These are phyloP conservation scores for Pipistrellus kuhlii DNA, from an alignment of 2,797 vertebrate species.

Conservation along the genomic window DNA sequence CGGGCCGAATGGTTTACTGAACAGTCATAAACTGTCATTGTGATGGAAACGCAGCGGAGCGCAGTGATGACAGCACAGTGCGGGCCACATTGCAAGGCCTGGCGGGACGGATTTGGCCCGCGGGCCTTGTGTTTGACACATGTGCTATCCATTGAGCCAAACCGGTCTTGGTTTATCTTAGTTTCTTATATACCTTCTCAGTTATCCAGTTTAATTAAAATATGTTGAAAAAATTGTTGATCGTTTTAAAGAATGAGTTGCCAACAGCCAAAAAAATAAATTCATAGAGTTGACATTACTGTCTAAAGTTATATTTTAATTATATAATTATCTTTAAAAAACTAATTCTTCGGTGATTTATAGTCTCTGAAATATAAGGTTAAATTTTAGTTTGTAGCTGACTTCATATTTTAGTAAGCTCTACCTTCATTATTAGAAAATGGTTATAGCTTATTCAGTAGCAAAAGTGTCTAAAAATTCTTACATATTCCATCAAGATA, in stretches of 20 bases:
- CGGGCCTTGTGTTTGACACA: too few relatives aligned
- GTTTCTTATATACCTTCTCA: background rate
- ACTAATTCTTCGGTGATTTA: background rate
- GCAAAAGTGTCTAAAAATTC: conserved; percentile 21
- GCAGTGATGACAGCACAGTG: too few relatives aligned
- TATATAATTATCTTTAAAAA: background rate
- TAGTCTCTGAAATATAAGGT: conserved; percentile 22
- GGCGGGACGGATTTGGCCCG: too few relatives aligned
- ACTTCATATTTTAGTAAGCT: conserved; percentile 14
- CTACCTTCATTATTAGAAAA: conserved; percentile 46
- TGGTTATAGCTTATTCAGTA: background rate
- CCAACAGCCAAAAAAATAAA: background rate
- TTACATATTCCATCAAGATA: background rate
- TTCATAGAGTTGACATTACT: background rate
- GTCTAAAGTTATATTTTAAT: background rate
- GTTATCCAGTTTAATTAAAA: background rate
- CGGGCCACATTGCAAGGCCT: too few relatives aligned
- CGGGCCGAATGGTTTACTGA: too few relatives aligned
- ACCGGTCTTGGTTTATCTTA: too few relatives aligned
- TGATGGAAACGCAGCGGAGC: too few relatives aligned
- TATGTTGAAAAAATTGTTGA: background rate
- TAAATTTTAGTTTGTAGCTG: conserved; percentile 19
- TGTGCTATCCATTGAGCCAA: too few relatives aligned
- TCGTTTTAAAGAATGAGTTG: background rate
- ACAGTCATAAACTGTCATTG: too few relatives aligned